Evolutionary conservation across 2,888 invertebrate species (phyloP).

Genomic region (Apamea sordens): DNA sequence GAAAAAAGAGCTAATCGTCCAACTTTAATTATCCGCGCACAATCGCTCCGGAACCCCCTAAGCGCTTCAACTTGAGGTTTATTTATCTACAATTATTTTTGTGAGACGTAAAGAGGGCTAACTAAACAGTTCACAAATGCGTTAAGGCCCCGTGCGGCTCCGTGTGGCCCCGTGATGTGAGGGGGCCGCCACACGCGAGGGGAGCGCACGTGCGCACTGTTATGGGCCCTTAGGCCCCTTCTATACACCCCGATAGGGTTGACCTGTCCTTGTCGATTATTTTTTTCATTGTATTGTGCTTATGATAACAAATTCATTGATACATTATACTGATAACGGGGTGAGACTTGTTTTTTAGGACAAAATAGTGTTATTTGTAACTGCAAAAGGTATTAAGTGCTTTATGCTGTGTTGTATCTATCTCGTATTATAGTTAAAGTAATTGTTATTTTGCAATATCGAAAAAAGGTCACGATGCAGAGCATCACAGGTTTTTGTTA

Average conservation of each 20-base stretch:
- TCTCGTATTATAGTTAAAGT: too few species aligned
- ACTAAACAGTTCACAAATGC: conserved; percentile 81
- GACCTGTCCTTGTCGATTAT: conserved; percentile 79
- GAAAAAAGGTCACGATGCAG: not conserved
- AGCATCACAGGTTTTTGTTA: not conserved
- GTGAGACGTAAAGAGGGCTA: conserved; percentile 75
- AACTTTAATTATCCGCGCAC: conserved; percentile 71
- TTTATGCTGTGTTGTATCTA: not conserved
- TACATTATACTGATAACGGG: conserved; percentile 56
- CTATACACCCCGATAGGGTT: conserved; percentile 80
- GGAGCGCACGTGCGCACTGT: conserved; percentile 85
- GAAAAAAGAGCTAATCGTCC: conserved; percentile 61
- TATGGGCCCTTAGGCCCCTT: conserved; percentile 79
- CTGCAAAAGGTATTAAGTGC: not conserved
- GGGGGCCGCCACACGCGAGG: conserved; percentile 69
- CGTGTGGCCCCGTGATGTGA: conserved; percentile 62
- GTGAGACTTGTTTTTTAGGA: conserved; percentile 31
- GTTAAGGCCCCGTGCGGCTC: conserved; percentile 78
- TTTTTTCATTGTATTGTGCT: conserved; percentile 70
- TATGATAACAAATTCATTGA: conserved; percentile 71
- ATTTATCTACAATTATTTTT: conserved; percentile 86
- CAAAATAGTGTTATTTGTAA: conserved; percentile 4
- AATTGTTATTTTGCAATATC: not conserved
- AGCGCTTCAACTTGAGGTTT: conserved; percentile 79
- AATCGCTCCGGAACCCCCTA: conserved; percentile 67